These are phyloP conservation scores for Seira musarum DNA, from an alignment of 2,888 invertebrate genomes.

Conservation along the genomic window DNA sequence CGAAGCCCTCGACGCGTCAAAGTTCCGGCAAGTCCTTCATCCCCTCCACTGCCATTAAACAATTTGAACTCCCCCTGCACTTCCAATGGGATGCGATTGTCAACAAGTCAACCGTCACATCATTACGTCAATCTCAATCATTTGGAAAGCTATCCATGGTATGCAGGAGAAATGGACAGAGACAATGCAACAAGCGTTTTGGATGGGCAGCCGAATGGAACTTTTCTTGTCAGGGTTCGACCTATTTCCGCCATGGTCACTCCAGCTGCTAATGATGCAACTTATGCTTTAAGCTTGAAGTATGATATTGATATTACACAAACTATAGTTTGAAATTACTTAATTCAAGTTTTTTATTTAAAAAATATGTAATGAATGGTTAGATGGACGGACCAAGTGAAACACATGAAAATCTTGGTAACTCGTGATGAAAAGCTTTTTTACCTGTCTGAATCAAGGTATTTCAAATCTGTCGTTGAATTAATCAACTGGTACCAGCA, in stretches of 20 bases:
- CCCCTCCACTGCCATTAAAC: constrained; percentile 65
- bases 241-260: constrained; percentile 72
- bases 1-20: constrained; percentile 39
- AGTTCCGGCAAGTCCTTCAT: constrained; percentile 61
- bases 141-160: constrained; percentile 74
- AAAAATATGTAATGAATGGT: neutral
- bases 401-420: constrained; percentile 89
- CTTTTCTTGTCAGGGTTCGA: constrained; percentile 87
- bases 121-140: constrained; percentile 68
- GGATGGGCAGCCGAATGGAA: constrained; percentile 86
- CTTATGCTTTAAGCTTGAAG: constrained; percentile 90
- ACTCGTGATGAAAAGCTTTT: constrained; percentile 77
- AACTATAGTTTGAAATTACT: too few species aligned
- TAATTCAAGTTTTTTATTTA: neutral
- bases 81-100: constrained; percentile 67
- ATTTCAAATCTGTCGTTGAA: constrained; percentile 93
- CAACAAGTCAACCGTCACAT: constrained; percentile 57
- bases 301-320: too few species aligned
- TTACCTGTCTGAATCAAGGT: constrained; percentile 90
- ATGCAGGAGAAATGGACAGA: constrained; percentile 90
- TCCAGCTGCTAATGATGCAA: constrained; percentile 78
- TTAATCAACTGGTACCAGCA: constrained; percentile 94
- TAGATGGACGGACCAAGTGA: constrained; percentile 91
- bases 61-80: constrained; percentile 66
- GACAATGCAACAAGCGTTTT: constrained; percentile 83